Evolutionary conservation across 2,888 invertebrate species (phyloP).

Genomic region (Margaritifera margaritifera): DNA sequence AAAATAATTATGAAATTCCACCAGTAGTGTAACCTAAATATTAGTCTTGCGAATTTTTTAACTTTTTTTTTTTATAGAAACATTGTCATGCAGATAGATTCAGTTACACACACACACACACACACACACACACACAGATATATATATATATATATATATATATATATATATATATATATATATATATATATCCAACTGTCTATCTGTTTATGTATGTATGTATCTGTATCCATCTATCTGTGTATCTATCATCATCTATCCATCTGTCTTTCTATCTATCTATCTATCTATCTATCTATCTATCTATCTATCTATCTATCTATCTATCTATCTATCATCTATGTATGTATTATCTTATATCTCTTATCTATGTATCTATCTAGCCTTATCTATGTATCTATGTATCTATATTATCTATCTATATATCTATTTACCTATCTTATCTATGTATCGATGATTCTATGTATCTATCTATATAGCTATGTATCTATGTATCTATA

Average conservation of each 20-base stretch:
- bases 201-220: constrained; percentile 8
- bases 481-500: constrained; percentile 6
- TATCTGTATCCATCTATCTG: constrained; percentile 6
- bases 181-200: constrained; percentile 4
- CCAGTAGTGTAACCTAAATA: no score
- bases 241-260: constrained; percentile 4
- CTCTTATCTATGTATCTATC: constrained; percentile 3
- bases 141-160: not conserved
- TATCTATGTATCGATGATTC: not conserved
- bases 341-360: no score
- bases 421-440: constrained; percentile 7
- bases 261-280: constrained; percentile 9
- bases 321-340: not conserved
- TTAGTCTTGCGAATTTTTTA: no score
- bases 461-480: constrained; percentile 2
- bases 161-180: constrained; percentile 4
- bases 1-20: no score
- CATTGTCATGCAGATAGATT: constrained; percentile 1
- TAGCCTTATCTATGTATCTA: constrained; percentile 7
- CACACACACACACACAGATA: not conserved
- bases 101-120: constrained; percentile 7
- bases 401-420: constrained; percentile 4
- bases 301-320: constrained; percentile 9
- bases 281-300: constrained; percentile 4
- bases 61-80: not conserved